phyloP scores from a whole-genome alignment of 2,113 vertebrate genomes.

The Butorides virescens region DNA sequence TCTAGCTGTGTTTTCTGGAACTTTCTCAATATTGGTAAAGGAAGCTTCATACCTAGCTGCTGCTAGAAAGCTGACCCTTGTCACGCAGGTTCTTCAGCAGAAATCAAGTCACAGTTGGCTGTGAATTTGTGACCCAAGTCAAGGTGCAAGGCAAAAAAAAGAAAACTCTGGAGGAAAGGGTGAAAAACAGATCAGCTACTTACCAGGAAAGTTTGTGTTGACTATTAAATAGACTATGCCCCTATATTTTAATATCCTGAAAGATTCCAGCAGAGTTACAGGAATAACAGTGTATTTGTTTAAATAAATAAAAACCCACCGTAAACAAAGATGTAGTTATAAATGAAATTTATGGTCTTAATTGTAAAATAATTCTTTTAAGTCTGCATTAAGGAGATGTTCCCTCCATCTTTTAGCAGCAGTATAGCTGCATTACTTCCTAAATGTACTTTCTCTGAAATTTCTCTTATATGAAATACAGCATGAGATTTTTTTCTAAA shows the following conservation, averaged over 20 bases:
- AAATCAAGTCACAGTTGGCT: no score
- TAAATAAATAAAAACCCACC: neutral
- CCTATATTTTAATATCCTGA: neutral
- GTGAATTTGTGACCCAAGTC: neutral
- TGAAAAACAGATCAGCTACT: neutral
- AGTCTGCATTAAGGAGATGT: neutral
- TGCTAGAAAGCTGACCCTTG: neutral
- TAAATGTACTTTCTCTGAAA: neutral
- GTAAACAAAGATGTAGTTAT: neutral
- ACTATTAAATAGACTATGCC: neutral
- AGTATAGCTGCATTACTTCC: neutral
- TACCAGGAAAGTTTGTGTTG: neutral
- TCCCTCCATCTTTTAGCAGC: neutral
- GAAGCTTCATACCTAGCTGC: neutral
- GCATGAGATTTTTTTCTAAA: rapidly evolving
- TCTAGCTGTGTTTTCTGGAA: neutral
- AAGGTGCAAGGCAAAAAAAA: neutral
- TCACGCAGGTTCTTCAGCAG: neutral
- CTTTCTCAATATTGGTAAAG: neutral
- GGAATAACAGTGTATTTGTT: neutral
- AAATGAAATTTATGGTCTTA: neutral
- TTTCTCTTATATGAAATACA: neutral
- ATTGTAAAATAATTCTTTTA: neutral
- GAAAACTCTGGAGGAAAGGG: neutral
- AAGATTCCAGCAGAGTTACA: neutral